These are phyloP conservation scores for Archips crataeganus DNA, from an alignment of 2,888 invertebrate species.

Conservation along the genomic window DNA sequence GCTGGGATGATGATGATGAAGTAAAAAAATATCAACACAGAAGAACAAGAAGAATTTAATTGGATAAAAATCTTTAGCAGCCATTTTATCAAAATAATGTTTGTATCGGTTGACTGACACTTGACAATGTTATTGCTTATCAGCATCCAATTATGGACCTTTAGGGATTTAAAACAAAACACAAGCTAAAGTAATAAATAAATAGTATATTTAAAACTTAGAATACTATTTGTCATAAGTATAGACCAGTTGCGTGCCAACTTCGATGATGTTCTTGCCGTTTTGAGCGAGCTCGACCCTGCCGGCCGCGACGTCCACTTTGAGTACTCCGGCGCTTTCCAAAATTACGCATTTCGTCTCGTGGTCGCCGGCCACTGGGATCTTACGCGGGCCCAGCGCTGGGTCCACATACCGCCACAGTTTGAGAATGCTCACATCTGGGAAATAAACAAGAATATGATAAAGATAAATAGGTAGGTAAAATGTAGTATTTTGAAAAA, in stretches of 20 bases:
- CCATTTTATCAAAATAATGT: too few relatives aligned
- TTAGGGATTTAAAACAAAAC: neutral
- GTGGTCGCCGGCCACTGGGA: constrained; percentile 90
- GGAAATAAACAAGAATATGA: constrained; percentile 54
- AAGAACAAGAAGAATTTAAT: too few relatives aligned
- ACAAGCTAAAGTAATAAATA: constrained; percentile 47
- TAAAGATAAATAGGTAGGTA: neutral
- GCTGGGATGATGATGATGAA: too few relatives aligned
- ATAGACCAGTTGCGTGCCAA: constrained; percentile 85
- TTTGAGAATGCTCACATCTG: constrained; percentile 87
- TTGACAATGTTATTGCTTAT: too few relatives aligned
- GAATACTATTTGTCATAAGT: constrained; percentile 71
- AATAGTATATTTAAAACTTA: constrained; percentile 49
- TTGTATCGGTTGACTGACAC: too few relatives aligned
- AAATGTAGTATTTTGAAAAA: too few relatives aligned
- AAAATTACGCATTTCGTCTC: constrained; percentile 87
- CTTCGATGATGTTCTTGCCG: constrained; percentile 72
- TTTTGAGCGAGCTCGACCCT: constrained; percentile 75
- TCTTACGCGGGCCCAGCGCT: constrained; percentile 89
- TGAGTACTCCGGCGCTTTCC: constrained; percentile 75
- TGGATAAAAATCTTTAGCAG: too few relatives aligned
- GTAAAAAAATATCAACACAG: too few relatives aligned
- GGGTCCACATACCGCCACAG: constrained; percentile 93
- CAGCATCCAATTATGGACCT: too few relatives aligned
- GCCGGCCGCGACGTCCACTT: constrained; percentile 77